Conservation (phyloP, 2,888 invertebrate species). For the Drosophila borealis region DNA sequence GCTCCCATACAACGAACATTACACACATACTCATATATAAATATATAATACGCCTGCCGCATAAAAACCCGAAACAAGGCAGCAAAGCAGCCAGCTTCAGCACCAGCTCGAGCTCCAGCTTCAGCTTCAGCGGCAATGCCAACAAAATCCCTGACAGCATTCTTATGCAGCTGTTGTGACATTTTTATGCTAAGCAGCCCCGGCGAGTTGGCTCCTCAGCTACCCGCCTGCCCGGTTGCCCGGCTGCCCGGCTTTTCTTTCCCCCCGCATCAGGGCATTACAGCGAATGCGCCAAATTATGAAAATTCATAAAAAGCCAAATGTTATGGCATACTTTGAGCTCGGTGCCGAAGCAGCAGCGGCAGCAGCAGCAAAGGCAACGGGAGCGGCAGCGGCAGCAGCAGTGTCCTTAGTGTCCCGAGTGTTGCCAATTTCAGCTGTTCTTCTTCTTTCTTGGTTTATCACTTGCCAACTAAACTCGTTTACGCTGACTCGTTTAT, state of each 20-base stretch:
- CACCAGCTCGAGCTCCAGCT: conserved; percentile 11
- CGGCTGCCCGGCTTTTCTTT: neutral
- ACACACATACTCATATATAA: conserved; percentile 44
- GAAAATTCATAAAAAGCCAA: conserved; percentile 79
- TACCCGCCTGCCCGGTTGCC: too few relatives aligned
- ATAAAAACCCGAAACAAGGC: conserved; percentile 62
- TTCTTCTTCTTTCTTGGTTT: conserved; percentile 47
- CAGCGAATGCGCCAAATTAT: conserved; percentile 70
- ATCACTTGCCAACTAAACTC: conserved; percentile 74
- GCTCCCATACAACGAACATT: conserved; percentile 10
- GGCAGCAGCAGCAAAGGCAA: neutral
- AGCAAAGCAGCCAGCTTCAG: conserved; percentile 16
- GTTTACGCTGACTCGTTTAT: conserved; percentile 71
- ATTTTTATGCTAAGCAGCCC: conserved; percentile 77
- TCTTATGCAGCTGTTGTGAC: conserved; percentile 77
- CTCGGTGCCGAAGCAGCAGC: conserved; percentile 19
- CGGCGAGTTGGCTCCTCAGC: too few relatives aligned
- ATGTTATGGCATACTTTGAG: conserved; percentile 75
- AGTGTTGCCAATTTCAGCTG: conserved; percentile 62
- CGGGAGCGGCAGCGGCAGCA: neutral
- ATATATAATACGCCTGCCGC: conserved; percentile 63
- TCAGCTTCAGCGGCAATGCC: conserved; percentile 26
- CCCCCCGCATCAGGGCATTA: conserved; percentile 11
- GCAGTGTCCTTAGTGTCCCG: conserved; percentile 7
- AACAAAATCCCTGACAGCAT: conserved; percentile 62